Evolutionary conservation across 2,113 vertebrate genomes (phyloP).

Genomic region (Ia io): DNA sequence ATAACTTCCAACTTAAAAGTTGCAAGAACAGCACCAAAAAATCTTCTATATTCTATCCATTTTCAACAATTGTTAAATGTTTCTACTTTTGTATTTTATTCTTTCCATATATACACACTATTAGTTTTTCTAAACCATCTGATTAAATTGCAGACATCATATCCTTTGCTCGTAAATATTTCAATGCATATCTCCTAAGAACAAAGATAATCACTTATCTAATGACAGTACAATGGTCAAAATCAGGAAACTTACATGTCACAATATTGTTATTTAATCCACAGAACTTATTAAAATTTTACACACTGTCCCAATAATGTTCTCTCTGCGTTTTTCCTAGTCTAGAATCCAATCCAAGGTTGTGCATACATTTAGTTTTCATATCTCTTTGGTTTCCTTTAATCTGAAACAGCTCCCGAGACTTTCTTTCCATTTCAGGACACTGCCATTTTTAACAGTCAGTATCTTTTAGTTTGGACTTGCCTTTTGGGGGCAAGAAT

Average conservation of each 20-base stretch:
- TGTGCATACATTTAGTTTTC: background rate
- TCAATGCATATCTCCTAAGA: slow-evolving; percentile 6
- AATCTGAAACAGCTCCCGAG: background rate
- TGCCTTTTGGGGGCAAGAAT: background rate
- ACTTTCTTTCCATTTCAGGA: background rate
- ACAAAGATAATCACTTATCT: background rate
- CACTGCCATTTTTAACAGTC: slow-evolving; percentile 13
- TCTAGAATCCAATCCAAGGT: background rate
- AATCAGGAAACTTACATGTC: background rate
- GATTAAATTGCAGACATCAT: background rate
- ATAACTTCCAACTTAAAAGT: slow-evolving; percentile 29
- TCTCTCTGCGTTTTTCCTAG: background rate
- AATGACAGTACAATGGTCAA: background rate
- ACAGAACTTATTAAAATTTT: background rate
- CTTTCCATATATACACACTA: background rate
- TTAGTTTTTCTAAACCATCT: slow-evolving; percentile 12
- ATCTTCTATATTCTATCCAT: background rate
- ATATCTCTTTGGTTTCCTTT: slow-evolving; percentile 10
- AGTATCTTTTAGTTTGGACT: background rate
- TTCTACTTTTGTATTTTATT: slow-evolving; percentile 24
- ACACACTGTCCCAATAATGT: background rate
- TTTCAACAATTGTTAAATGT: background rate
- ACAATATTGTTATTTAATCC: slow-evolving; percentile 14
- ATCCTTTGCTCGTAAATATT: background rate
- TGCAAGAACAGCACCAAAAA: background rate